These are phyloP conservation scores for Phyllotreta cruciferae DNA, from an alignment of 2,888 invertebrate species.

Conservation along the genomic window DNA sequence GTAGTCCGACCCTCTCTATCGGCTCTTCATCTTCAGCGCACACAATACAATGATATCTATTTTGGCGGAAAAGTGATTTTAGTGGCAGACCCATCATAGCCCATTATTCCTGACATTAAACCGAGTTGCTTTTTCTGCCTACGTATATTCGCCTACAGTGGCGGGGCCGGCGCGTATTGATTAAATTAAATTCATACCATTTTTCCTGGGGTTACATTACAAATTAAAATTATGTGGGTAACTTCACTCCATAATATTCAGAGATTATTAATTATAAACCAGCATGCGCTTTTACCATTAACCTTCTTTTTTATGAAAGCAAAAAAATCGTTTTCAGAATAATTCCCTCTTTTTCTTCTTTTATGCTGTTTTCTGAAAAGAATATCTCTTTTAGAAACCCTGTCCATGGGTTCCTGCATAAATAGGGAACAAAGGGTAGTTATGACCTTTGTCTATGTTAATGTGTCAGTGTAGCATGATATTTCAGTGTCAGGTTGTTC, in stretches of 20 bases:
- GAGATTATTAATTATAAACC: too few species aligned
- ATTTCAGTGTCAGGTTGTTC: constrained; percentile 36
- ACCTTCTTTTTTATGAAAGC: too few species aligned
- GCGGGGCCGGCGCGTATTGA: background rate
- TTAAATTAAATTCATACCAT: too few species aligned
- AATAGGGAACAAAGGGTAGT: constrained; percentile 32
- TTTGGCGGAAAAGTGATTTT: constrained; percentile 19
- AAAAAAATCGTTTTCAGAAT: constrained; percentile 8
- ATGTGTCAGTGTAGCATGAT: constrained; percentile 41
- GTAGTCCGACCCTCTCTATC: constrained; percentile 9
- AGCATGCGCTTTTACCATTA: too few species aligned
- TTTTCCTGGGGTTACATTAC: too few species aligned
- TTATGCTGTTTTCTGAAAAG: too few species aligned
- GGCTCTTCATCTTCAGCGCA: constrained; percentile 3
- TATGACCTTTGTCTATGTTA: constrained; percentile 46
- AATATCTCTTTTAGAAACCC: constrained; percentile 19
- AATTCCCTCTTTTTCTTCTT: constrained; percentile 7
- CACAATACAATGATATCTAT: constrained; percentile 18
- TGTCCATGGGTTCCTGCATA: constrained; percentile 19
- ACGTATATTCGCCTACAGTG: background rate
- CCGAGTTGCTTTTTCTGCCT: background rate
- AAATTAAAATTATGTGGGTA: too few species aligned
- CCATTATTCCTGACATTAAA: constrained; percentile 20
- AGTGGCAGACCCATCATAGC: constrained; percentile 18
- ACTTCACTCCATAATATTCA: too few species aligned